Evolutionary conservation across 2,888 invertebrate species (phyloP).

Genomic region (Nymphalis c-album): DNA sequence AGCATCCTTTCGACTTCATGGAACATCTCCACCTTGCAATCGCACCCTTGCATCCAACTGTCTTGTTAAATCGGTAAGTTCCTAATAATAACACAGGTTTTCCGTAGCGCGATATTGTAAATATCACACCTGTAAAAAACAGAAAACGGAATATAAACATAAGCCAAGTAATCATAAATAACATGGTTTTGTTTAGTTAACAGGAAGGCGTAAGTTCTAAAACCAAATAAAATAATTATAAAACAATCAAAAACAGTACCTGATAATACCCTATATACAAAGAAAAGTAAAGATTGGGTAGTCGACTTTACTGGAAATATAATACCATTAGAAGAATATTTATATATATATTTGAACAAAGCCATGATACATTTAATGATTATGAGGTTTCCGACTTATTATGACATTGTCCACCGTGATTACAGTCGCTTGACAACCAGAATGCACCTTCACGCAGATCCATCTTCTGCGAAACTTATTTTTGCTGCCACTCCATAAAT

Average conservation of each 20-base stretch:
- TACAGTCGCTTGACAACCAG: conserved; percentile 53
- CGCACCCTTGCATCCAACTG: conserved; percentile 27
- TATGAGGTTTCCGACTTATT: conserved; percentile 54
- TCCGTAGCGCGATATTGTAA: conserved; percentile 45
- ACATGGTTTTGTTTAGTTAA: neutral
- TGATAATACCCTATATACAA: neutral
- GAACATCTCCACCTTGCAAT: conserved; percentile 42
- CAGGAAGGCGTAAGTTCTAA: no score
- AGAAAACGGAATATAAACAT: conserved; percentile 21
- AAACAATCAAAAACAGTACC: neutral
- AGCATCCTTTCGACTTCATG: conserved; percentile 37
- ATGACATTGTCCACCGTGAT: conserved; percentile 54
- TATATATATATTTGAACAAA: neutral
- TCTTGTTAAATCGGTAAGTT: conserved; percentile 42
- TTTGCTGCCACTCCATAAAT: conserved; percentile 52
- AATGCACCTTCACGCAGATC: conserved; percentile 56
- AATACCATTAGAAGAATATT: neutral
- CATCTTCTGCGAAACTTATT: conserved; percentile 50
- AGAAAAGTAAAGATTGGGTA: no score
- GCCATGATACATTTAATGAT: conserved; percentile 45
- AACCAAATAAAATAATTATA: no score
- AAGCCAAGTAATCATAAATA: neutral
- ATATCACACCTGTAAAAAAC: conserved; percentile 40
- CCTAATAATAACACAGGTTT: conserved; percentile 49
- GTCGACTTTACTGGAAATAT: no score